phyloP scores from a whole-genome alignment of 2,888 invertebrate genomes.

The Tipula helvola region DNA sequence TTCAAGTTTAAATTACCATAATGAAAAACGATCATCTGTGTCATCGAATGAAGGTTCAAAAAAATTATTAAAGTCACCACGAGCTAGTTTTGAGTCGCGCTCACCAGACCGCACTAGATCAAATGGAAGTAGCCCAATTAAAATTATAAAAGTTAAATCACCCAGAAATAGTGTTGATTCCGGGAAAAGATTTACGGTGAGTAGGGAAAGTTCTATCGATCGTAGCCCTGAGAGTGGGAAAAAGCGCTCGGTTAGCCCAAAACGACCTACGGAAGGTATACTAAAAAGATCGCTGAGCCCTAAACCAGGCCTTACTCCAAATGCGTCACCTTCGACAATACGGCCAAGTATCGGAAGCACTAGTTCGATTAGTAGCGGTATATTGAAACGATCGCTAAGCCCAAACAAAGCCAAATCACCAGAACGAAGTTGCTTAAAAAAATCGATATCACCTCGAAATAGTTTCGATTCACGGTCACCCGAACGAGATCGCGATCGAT shows the following conservation, averaged over 20 bases:
- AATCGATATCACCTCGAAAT: slow-evolving; percentile 25
- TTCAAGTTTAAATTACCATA: neutral
- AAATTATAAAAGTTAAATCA: slow-evolving; percentile 36
- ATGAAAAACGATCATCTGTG: neutral
- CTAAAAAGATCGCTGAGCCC: slow-evolving; percentile 30
- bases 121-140: slow-evolving; percentile 33
- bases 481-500: slow-evolving; percentile 23
- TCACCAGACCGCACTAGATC: slow-evolving; percentile 37
- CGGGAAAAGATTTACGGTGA: slow-evolving; percentile 28
- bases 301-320: neutral
- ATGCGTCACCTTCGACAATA: neutral
- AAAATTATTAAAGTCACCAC: slow-evolving; percentile 35
- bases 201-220: slow-evolving; percentile 32
- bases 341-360: slow-evolving; percentile 11
- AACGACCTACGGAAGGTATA: slow-evolving; percentile 32
- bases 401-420: slow-evolving; percentile 33
- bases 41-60: slow-evolving; percentile 6
- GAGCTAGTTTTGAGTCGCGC: slow-evolving; percentile 43
- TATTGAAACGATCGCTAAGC: slow-evolving; percentile 29
- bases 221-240: slow-evolving; percentile 24
- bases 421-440: slow-evolving; percentile 32
- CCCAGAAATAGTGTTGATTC: slow-evolving; percentile 45
- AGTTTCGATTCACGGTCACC: slow-evolving; percentile 31
- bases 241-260: slow-evolving; percentile 30
- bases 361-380: slow-evolving; percentile 16